Evolutionary conservation across 2,888 invertebrate species (phyloP), one percentile per base, ranked within the genome.

Genomic region (Drepana falcataria): DNA sequence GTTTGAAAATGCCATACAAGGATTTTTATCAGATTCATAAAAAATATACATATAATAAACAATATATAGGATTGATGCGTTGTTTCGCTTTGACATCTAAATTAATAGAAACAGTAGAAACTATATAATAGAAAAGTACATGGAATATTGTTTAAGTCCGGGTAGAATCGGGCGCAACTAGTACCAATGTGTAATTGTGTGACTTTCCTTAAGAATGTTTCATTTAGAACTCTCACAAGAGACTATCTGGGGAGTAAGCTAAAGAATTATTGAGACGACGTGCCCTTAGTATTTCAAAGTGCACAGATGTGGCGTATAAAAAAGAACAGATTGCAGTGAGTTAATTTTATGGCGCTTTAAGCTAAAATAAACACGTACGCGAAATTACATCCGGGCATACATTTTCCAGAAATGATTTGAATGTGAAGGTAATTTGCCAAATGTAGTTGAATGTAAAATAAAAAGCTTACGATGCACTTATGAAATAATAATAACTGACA

Each of bases 1-100:
- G 81, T 76, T 83, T 79, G 73, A 76, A 80, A 75, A 77, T 83
- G 81, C 85, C 79, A 87, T 87, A 83, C 81, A 83, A 82, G 81
- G 85, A 86, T 88, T 88, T 83, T 78, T 79, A 75, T 77, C 71
- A 76, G 79, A 87, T 88, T 87, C 87, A 87, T 84, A 76, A 75
- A 21, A 21, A 21, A 21, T 21, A 21, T 21, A 21, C 21, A 21
- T 21, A 21, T 21, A 21, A 21, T 21, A 21, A 21, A 21, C 21
- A 21, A 21, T 21, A 21, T 21, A 21, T 21, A 21, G 21, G 21
- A 21, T 21, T 21, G 21, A 21, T 21, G 21, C 21, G 21, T 21
- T 21, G 21, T 21, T 21, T 21, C 21, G 21, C 21, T 21, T 21
- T 21, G 0, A 21, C 21, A 21, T 21, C 21, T 21, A 1, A 21